Evolutionary conservation across 1,140 invertebrate genomes (phyloP).

Genomic region (Augochlora pura): DNA sequence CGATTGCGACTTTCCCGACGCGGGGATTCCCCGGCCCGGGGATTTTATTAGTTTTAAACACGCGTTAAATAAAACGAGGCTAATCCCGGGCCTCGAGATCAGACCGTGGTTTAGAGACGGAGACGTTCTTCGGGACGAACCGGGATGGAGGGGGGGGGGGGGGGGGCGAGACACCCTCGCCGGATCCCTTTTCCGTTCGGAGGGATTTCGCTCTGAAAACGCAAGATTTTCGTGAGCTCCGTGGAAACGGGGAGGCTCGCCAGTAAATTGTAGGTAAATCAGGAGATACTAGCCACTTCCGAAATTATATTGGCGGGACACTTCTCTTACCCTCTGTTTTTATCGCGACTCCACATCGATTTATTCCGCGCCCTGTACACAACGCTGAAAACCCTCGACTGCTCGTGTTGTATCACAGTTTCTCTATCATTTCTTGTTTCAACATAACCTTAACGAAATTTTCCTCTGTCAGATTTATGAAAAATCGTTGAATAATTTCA

Average conservation of each 20-base stretch:
- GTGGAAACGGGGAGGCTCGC: constrained; percentile 38
- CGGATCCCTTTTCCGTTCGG: constrained; percentile 36
- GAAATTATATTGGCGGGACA: constrained; percentile 40
- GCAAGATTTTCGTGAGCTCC: constrained; percentile 46
- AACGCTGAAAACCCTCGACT: too few species aligned
- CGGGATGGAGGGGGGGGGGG: too few species aligned
- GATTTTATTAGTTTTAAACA: constrained; percentile 80
- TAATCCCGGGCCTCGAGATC: constrained; percentile 65
- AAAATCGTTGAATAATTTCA: too few species aligned
- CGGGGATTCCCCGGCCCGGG: constrained; percentile 18
- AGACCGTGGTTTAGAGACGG: constrained; percentile 58
- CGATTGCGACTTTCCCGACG: constrained; percentile 59
- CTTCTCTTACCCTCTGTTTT: background rate
- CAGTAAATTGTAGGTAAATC: constrained; percentile 61
- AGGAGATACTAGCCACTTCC: constrained; percentile 45
- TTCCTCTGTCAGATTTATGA: too few species aligned
- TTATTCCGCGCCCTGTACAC: background rate
- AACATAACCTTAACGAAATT: too few species aligned
- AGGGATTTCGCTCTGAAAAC: constrained; percentile 49
- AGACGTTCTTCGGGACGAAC: constrained; percentile 50
- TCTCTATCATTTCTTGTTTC: too few species aligned
- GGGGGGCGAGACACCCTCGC: constrained; percentile 31
- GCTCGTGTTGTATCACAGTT: too few species aligned
- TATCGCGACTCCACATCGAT: background rate
- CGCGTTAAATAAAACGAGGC: constrained; percentile 78